Base-by-base conservation (phyloP, 2,888 invertebrate species). In the Tetragnatha montana region DNA sequence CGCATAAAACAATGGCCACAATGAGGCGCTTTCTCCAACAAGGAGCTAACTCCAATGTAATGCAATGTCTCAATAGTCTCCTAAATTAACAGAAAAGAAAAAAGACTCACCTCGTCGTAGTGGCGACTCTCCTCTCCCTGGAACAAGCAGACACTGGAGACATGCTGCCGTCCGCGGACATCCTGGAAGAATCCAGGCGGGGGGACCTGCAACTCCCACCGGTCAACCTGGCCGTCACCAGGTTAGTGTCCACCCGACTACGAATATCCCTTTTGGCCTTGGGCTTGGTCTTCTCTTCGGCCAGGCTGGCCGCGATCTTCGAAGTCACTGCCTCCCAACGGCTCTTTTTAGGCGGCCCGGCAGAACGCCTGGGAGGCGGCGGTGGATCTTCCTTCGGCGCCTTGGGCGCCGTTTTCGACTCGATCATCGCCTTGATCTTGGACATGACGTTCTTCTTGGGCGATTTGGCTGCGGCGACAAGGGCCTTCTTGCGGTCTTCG, bases 291-390 rank as follows among this genome's bases (percentile, higher is more conserved):
- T 95, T 95, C 90, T 94, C 94, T 92, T 96, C 96, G 81, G 94
- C 95, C 92, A 96, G 95, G 90, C 95, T 95, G 91, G 96, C 96
- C 74, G 96, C 95, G 91, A 97, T 96, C 93, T 96, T 96, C 93
- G 96, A 96, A 95, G 96, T 96, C 81, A 97, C 97, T 82, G 96
- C 95, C 93, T 97, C 97, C 95, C 97, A 97, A 92, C 96, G 95
- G 22, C 93, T 94, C 92, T 95, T 96, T 92, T 95, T 95, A 1
- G 94, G 93, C 80, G 94, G 80, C 1, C 85, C 79, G 6, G 35
- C n/a, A 35, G 51, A 50, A 22, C 81, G 73, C 49, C 73, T 73
- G 47, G 49, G 69, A 1, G 49, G 21, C 19, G 21, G 50, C 51
- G 95, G 95, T 84, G 94, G 93, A 92, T 94, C 95, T 92, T 95